phyloP scores from a whole-genome alignment of 2,797 vertebrate species.

The Phrynocephalus forsythii region DNA sequence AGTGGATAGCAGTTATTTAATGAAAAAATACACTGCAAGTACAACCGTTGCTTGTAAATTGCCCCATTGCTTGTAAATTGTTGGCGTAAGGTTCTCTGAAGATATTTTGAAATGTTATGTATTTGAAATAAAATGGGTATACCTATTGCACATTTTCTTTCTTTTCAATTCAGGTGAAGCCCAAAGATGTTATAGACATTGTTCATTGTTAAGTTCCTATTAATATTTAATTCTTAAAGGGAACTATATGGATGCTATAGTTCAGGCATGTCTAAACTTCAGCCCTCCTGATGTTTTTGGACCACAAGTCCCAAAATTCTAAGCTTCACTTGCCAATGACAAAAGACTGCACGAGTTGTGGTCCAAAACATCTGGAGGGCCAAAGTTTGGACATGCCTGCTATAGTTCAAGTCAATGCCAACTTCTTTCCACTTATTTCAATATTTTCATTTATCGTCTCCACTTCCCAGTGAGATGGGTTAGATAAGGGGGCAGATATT shows the following conservation, averaged over 20 bases:
- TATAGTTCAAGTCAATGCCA: not conserved
- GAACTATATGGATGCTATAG: not conserved
- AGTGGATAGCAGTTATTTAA: not conserved
- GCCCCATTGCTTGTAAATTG: not conserved
- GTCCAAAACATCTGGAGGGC: no score
- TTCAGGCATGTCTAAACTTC: no score
- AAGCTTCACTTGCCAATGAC: no score
- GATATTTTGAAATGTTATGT: constrained; percentile 3
- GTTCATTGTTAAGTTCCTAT: not conserved
- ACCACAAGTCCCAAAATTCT: no score
- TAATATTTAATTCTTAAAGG: not conserved
- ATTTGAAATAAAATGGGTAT: no score
- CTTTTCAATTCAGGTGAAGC: not conserved
- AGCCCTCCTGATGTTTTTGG: no score
- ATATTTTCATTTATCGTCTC: not conserved
- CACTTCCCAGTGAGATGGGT: not conserved
- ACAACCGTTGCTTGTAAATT: not conserved
- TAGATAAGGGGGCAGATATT: not conserved
- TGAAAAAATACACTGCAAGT: not conserved
- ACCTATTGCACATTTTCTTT: not conserved
- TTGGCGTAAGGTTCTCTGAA: not conserved
- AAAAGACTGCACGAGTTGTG: no score
- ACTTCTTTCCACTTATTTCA: not conserved
- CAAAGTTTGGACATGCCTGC: not conserved
- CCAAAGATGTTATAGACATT: not conserved